Conservation (phyloP, 2,888 invertebrate species). For the Drosophila borealis region DNA sequence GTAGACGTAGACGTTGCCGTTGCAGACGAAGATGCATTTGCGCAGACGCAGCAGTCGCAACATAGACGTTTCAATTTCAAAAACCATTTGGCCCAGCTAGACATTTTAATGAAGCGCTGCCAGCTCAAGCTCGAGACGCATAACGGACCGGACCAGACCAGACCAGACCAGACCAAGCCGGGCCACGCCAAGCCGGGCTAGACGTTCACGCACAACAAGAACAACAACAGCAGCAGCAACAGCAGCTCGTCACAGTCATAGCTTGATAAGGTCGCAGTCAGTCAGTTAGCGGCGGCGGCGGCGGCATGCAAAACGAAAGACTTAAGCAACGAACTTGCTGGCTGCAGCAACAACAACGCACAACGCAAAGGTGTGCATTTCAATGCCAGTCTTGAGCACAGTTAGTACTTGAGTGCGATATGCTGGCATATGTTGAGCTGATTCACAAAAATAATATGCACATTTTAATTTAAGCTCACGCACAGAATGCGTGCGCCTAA, state of each 20-base stretch:
- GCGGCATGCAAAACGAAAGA: constrained; percentile 67
- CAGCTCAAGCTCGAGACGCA: constrained; percentile 36
- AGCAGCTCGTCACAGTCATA: constrained; percentile 49
- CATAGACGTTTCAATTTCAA: constrained; percentile 80
- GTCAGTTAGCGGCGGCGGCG: constrained; percentile 4
- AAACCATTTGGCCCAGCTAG: constrained; percentile 73
- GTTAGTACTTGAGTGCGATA: constrained; percentile 30
- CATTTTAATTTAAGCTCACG: constrained; percentile 9
- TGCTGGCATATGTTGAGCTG: constrained; percentile 1
- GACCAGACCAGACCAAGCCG: constrained; percentile 28
- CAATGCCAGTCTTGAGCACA: constrained; percentile 50
- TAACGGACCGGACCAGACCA: constrained; percentile 33
- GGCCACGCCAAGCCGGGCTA: constrained; percentile 52
- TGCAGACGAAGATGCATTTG: constrained; percentile 72
- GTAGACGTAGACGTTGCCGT: constrained; percentile 7
- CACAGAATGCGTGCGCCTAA: background rate
- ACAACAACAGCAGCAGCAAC: constrained; percentile 21
- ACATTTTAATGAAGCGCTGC: constrained; percentile 78
- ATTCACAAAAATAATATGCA: background rate
- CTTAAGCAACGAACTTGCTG: constrained; percentile 71
- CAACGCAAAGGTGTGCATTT: constrained; percentile 43
- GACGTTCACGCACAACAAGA: constrained; percentile 58
- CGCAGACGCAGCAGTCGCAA: constrained; percentile 46
- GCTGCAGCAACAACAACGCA: constrained; percentile 18
- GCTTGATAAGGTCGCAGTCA: constrained; percentile 58